phyloP scores from a whole-genome alignment of 2,113 vertebrate species.

The Marmota monax region DNA sequence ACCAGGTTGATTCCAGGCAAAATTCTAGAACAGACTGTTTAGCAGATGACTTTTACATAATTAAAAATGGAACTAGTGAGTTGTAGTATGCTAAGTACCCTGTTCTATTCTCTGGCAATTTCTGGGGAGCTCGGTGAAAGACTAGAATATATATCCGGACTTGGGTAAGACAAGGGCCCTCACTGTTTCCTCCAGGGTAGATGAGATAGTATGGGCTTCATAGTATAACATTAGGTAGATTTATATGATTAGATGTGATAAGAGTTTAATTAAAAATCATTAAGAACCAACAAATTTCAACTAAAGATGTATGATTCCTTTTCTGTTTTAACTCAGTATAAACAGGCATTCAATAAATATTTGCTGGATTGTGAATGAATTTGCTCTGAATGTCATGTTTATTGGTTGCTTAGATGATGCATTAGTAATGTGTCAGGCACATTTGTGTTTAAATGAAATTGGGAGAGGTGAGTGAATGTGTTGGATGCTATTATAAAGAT shows the following conservation, averaged over 20 bases:
- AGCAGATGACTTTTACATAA: slow-evolving; percentile 51
- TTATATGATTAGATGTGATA: background rate
- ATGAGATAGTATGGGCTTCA: background rate
- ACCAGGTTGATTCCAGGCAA: slow-evolving; percentile 34
- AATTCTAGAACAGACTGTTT: slow-evolving; percentile 39
- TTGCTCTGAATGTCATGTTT: background rate
- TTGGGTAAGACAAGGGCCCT: background rate
- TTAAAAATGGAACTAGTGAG: slow-evolving; percentile 46
- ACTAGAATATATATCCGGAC: background rate
- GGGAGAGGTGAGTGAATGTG: background rate
- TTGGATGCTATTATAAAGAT: background rate
- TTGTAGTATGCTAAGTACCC: background rate
- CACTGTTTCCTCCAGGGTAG: background rate
- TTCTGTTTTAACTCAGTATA: background rate
- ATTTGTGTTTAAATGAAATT: background rate
- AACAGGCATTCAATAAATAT: background rate
- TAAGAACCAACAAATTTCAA: slow-evolving; percentile 5
- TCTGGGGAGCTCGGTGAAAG: background rate
- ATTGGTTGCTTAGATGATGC: background rate
- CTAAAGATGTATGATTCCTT: background rate
- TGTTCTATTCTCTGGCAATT: background rate
- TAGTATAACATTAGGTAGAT: background rate
- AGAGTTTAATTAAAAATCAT: slow-evolving; percentile 18
- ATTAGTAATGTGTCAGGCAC: background rate
- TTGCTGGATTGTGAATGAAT: background rate